phyloP scores from a whole-genome alignment of 2,113 vertebrate genomes.

The Lycocorax pyrrhopterus region DNA sequence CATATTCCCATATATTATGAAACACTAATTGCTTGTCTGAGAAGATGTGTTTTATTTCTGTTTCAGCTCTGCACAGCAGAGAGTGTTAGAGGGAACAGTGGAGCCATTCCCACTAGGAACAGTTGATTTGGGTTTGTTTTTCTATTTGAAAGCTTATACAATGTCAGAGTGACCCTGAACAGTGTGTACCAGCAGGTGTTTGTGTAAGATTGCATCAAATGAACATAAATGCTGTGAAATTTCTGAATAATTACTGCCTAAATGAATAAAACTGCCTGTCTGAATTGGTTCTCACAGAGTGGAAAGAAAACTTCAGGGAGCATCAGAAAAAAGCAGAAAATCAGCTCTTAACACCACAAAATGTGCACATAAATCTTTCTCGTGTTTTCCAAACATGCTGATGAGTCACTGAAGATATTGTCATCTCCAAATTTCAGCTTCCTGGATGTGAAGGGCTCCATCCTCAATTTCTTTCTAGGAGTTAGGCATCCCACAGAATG shows the following conservation, averaged over 20 bases:
- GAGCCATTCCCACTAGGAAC: neutral
- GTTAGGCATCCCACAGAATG: neutral
- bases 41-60: neutral
- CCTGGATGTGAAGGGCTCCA: neutral
- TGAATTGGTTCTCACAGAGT: conserved; percentile 20
- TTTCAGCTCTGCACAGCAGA: neutral
- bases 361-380: neutral
- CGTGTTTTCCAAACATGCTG: neutral
- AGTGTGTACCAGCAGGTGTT: conserved; percentile 30
- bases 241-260: conserved; percentile 48
- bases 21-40: neutral
- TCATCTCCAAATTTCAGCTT: neutral
- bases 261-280: conserved; percentile 29
- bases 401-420: neutral
- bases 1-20: neutral
- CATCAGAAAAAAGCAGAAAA: neutral
- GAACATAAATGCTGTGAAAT: conserved; percentile 48
- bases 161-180: conserved; percentile 45
- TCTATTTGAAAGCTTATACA: neutral
- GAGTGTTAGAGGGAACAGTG: neutral
- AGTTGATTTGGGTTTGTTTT: neutral
- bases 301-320: conserved; percentile 17
- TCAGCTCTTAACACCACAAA: neutral
- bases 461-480: neutral
- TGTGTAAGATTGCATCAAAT: conserved; percentile 40